A percentile compares a stretch with the other conserved stretches of the same genome.
phyloP scores from a whole-genome alignment of 2,113 vertebrate genomes.

The Danio rerio region DNA sequence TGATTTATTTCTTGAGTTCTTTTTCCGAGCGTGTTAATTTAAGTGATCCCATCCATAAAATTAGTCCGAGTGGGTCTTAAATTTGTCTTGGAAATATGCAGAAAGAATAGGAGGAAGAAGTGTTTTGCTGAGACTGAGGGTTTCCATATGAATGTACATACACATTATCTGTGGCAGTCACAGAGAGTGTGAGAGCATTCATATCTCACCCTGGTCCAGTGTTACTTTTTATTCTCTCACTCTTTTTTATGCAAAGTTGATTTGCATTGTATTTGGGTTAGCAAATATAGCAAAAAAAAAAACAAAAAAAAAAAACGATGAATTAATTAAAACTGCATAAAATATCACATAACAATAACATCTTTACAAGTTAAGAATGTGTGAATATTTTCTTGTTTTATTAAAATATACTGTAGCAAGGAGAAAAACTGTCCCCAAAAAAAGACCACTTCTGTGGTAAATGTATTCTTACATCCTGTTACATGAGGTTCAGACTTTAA shows the following conservation, averaged over 20 bases:
- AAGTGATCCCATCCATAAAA: constrained; percentile 67
- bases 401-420: background rate
- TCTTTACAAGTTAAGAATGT: background rate
- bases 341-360: background rate
- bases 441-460: background rate
- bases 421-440: background rate
- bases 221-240: constrained; percentile 47
- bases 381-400: background rate
- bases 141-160: constrained; percentile 63
- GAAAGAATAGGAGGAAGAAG: background rate
- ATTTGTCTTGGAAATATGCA: background rate
- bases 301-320: too few species aligned
- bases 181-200: constrained; percentile 51
- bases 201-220: constrained; percentile 69
- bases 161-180: constrained; percentile 47
- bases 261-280: constrained; percentile 16
- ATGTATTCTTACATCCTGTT: constrained; percentile 6
- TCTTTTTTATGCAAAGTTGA: constrained; percentile 3
- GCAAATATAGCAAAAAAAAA: constrained; percentile 8
- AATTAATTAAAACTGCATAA: constrained; percentile 3
- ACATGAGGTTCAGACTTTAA: background rate
- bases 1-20: background rate
- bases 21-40: constrained; percentile 57
- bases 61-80: constrained; percentile 36
- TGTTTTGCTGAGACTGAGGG: constrained; percentile 23